Conservation (phyloP, 2,888 invertebrate genomes). For the Choristoneura rosaceana region DNA sequence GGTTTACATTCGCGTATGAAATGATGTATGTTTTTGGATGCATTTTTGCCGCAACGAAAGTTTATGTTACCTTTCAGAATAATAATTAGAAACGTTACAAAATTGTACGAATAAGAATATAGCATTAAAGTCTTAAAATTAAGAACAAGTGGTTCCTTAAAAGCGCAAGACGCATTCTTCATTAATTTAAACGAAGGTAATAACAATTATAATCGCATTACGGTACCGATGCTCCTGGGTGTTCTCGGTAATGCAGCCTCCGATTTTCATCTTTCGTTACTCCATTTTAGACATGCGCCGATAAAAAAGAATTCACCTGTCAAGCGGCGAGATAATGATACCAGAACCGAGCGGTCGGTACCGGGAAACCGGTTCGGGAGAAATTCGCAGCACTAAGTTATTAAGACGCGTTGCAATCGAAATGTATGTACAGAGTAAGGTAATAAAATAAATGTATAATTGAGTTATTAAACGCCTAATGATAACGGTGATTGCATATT, state of each 20-base stretch:
- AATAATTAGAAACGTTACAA: not conserved
- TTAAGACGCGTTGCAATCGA: constrained; percentile 48
- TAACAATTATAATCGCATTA: constrained; percentile 29
- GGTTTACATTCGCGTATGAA: not conserved
- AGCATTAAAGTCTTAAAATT: not conserved
- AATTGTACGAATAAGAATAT: not conserved
- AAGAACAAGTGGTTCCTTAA: not conserved
- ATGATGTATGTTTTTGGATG: constrained; percentile 9
- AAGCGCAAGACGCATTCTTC: not conserved
- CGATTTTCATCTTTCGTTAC: constrained; percentile 27
- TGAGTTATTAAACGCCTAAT: constrained; percentile 16
- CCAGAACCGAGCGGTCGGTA: constrained; percentile 46
- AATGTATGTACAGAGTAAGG: constrained; percentile 52
- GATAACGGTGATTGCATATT: not conserved
- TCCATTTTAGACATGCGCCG: constrained; percentile 47
- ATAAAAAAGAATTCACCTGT: constrained; percentile 64
- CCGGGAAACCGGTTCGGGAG: constrained; percentile 49
- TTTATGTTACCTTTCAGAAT: not conserved
- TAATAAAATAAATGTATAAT: constrained; percentile 29
- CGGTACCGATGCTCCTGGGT: constrained; percentile 10
- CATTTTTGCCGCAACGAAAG: not conserved
- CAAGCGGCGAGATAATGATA: constrained; percentile 51
- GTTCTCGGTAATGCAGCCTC: constrained; percentile 26
- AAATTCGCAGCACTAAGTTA: constrained; percentile 58
- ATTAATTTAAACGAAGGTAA: not conserved